phyloP scores from a whole-genome alignment of 2,888 invertebrate genomes.

The Petrolisthes manimaculis region DNA sequence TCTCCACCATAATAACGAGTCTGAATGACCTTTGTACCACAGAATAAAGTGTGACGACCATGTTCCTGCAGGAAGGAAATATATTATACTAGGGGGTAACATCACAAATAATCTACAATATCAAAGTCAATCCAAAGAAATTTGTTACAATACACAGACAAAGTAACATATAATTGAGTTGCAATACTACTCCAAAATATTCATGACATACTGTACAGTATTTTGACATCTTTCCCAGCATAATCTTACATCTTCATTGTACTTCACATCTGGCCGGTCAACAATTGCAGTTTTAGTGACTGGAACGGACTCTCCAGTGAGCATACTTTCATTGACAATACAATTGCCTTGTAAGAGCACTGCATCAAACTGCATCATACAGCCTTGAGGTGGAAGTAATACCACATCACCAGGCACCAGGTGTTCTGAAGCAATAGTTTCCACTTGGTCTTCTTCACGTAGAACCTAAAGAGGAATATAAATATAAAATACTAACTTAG shows the following conservation, averaged over 20 bases:
- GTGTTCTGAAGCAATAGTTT: conserved; percentile 74
- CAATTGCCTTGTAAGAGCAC: conserved; percentile 87
- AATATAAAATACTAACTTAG: neutral
- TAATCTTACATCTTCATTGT: conserved; percentile 72
- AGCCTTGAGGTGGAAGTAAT: conserved; percentile 83
- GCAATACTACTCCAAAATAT: neutral
- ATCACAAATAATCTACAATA: neutral
- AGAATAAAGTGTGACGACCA: conserved; percentile 87
- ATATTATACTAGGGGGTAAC: neutral
- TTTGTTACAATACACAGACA: neutral
- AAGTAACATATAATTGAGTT: neutral
- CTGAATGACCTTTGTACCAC: conserved; percentile 90
- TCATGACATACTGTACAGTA: too few species aligned
- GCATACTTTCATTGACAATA: conserved; percentile 94
- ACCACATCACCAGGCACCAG: conserved; percentile 91
- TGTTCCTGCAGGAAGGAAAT: conserved; percentile 75
- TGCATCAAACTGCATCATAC: conserved; percentile 80
- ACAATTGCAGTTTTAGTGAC: conserved; percentile 86
- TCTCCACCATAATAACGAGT: conserved; percentile 83
- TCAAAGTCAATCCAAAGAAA: neutral
- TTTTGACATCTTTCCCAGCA: too few species aligned
- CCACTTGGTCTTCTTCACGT: conserved; percentile 40
- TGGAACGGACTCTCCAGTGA: conserved; percentile 95
- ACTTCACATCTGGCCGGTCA: conserved; percentile 74
- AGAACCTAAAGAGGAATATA: conserved; percentile 48